Base-by-base conservation (phyloP, 2,888 invertebrate genomes). In the Trissolcus japonicus region DNA sequence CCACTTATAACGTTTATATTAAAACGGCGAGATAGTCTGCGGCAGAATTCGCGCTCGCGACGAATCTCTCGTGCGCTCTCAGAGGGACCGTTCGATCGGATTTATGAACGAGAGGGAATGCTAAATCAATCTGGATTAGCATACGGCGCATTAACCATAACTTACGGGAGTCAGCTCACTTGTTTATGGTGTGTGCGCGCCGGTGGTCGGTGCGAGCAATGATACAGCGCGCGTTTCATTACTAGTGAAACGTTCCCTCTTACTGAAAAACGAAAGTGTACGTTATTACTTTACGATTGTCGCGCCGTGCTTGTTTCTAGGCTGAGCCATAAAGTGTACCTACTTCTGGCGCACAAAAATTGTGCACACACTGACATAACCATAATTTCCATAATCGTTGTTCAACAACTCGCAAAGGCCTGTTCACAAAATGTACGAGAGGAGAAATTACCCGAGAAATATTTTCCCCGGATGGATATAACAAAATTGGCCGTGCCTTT, bases 51-150 rank as follows among this genome's bases (percentile, higher is more conserved):
- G 79, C 79, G 76, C 79, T 71, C 73, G 79, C 74, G 76, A 60
- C 76, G 80, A 79, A 80, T 80, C 80, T 78, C 25, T 4, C 0
- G 25, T 4, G 60, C 79, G n/a, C n/a, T n/a, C n/a, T 69, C 73
- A 54, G 46, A 78, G 73, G 77, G 77, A 80, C 80, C 82, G 80
- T 81, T 83, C 81, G 78, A 78, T 80, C 79, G 76, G 82, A 86
- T 86, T 87, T 86, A 86, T 83, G 85, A 79, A 79, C 76, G 78
- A 80, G 79, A 80, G 80, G 81, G 82, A 82, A 82, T 83, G 83
- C 83, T 87, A 86, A 86, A 87, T 87, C 86, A 86, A 87, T 86
- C 84, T 82, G 85, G 84, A 87, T 86, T 87, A 86, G 86, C 86
- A 87, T 87, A 85, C 83, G 81, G 78, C 79, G 83, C 81, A 83